Percentiles rank a stretch among this genome's conserved stretches.
Evolutionary conservation across 2,113 vertebrate genomes (phyloP).

Genomic region (Seriola quinqueradiata): DNA sequence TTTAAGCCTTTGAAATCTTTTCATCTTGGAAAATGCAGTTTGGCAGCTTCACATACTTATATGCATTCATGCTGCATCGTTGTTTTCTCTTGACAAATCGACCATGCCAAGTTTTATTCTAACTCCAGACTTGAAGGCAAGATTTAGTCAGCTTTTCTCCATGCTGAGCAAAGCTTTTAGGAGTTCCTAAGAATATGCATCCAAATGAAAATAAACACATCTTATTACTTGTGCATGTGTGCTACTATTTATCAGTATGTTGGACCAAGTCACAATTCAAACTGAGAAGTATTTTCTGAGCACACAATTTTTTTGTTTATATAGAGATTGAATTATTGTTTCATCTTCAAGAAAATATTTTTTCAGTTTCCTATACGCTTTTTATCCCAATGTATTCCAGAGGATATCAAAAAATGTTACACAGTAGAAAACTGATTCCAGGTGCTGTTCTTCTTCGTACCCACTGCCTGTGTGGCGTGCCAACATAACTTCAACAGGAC

Average conservation of each 20-base stretch:
- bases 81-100: constrained; percentile 55
- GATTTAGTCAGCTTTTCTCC: constrained; percentile 23
- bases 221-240: constrained; percentile 19
- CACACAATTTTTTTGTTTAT: too few relatives aligned
- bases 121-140: constrained; percentile 34
- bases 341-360: not conserved
- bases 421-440: constrained; percentile 6
- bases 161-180: constrained; percentile 25
- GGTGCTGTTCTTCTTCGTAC: constrained; percentile 28
- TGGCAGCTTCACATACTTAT: constrained; percentile 12
- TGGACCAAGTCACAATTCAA: not conserved
- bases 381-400: not conserved
- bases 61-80: constrained; percentile 12
- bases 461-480: not conserved
- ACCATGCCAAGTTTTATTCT: constrained; percentile 38
- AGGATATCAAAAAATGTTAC: constrained; percentile 4
- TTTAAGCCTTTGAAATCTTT: constrained; percentile 42
- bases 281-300: not conserved
- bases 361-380: not conserved
- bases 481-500: constrained; percentile 27
- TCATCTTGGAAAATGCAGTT: constrained; percentile 21
- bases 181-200: constrained; percentile 11
- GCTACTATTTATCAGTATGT: constrained; percentile 2
- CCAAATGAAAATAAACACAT: constrained; percentile 7
- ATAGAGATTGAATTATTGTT: constrained; percentile 7